These are phyloP conservation scores for Trichacis sp. DNA, from an alignment of 2,888 invertebrate genomes.

Conservation along the genomic window DNA sequence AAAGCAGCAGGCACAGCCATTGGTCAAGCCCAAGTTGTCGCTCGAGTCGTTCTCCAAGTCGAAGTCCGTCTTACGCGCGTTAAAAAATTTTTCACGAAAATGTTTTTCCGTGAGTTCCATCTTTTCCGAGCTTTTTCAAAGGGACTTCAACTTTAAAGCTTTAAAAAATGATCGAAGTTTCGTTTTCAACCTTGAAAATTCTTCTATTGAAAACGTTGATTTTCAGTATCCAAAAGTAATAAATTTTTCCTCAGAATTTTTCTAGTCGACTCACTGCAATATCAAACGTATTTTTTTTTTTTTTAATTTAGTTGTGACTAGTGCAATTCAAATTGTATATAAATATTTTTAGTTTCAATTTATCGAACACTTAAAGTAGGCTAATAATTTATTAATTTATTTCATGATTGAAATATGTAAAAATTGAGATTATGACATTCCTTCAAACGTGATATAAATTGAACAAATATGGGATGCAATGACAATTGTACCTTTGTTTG, in stretches of 20 bases:
- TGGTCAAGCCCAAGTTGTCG: constrained; percentile 65
- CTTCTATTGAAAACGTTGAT: background rate
- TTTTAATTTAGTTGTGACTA: constrained; percentile 45
- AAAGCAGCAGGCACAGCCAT: constrained; percentile 71
- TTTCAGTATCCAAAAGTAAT: background rate
- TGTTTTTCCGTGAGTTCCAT: too few relatives aligned
- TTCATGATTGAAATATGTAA: constrained; percentile 18
- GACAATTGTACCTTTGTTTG: too few relatives aligned
- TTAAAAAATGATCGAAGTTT: too few relatives aligned
- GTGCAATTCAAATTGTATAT: constrained; percentile 55
- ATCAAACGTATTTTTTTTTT: background rate
- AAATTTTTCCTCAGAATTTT: background rate
- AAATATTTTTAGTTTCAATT: too few relatives aligned
- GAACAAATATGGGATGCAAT: background rate
- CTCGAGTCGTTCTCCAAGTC: constrained; percentile 63
- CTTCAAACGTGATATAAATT: constrained; percentile 16
- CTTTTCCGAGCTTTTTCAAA: too few relatives aligned
- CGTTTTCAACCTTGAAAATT: too few relatives aligned
- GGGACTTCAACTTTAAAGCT: too few relatives aligned
- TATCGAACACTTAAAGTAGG: too few relatives aligned
- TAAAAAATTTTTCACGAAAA: constrained; percentile 31
- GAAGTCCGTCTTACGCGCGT: constrained; percentile 65
- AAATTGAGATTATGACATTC: constrained; percentile 18
- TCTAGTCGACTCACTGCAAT: background rate
- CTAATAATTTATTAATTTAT: constrained; percentile 37